Evolutionary conservation across 2,888 invertebrate species (phyloP).

Genomic region (Amblyjoppa proteus): DNA sequence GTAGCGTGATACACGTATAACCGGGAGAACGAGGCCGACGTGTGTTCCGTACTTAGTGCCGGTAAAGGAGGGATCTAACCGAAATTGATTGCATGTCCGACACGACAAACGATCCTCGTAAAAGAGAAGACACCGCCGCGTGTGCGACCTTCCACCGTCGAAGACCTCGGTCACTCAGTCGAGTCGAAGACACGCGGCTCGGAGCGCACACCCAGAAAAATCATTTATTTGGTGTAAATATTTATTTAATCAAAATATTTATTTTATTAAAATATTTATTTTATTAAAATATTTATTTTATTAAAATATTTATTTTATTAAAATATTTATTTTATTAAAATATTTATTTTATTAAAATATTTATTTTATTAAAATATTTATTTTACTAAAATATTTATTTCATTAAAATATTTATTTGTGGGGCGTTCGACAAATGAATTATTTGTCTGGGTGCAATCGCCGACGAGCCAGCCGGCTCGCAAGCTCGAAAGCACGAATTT

Average conservation of each 20-base stretch:
- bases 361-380: no score
- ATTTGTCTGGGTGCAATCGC: background rate
- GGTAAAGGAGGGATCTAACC: constrained; percentile 48
- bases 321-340: no score
- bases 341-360: no score
- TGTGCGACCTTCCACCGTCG: constrained; percentile 61
- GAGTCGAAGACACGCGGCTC: background rate
- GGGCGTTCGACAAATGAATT: no score
- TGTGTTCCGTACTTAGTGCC: constrained; percentile 18
- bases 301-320: no score
- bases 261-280: no score
- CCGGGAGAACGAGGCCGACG: background rate
- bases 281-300: no score
- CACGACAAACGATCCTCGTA: constrained; percentile 69
- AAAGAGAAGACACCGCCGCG: constrained; percentile 64
- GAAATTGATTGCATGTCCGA: constrained; percentile 71
- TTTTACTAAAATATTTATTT: no score
- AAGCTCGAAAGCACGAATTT: constrained; percentile 62
- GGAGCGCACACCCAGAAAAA: background rate
- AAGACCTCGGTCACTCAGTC: no score
- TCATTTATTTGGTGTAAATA: no score
- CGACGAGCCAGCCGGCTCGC: constrained; percentile 36
- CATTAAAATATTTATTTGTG: no score
- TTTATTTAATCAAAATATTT: no score
- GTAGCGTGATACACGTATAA: constrained; percentile 13